Percentiles rank a stretch among this genome's conserved stretches.
phyloP scores from a whole-genome alignment of 2,888 invertebrate genomes.

The Volucella inflata region DNA sequence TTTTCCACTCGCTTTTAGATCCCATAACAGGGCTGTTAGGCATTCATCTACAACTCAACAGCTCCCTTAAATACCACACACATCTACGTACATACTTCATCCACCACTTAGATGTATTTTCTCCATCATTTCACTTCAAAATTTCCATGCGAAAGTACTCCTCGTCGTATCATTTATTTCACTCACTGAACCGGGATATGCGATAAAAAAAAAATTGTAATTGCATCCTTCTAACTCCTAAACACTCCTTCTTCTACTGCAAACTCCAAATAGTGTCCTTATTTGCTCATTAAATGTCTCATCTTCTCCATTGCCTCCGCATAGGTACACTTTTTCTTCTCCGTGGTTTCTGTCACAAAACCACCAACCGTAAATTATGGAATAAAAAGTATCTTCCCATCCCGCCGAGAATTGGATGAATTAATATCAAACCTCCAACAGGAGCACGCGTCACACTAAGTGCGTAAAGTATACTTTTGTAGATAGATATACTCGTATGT shows the following conservation, averaged over 20 bases:
- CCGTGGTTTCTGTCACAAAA: constrained; percentile 12
- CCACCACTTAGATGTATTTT: constrained; percentile 11
- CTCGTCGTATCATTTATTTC: constrained; percentile 55
- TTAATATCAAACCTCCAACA: constrained; percentile 31
- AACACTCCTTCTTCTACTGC: constrained; percentile 8
- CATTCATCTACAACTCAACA: neutral
- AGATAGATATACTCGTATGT: constrained; percentile 41
- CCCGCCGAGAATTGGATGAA: constrained; percentile 36
- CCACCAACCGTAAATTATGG: constrained; percentile 52
- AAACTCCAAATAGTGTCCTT: constrained; percentile 49
- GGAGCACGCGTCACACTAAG: constrained; percentile 49
- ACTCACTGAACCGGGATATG: constrained; percentile 62
- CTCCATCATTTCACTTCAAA: constrained; percentile 53
- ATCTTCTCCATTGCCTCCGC: neutral
- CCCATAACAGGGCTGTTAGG: neutral
- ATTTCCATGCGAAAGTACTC: constrained; percentile 48
- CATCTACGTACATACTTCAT: neutral
- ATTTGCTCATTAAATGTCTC: constrained; percentile 49
- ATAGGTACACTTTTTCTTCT: neutral
- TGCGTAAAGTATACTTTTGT: constrained; percentile 53
- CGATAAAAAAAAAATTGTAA: constrained; percentile 62
- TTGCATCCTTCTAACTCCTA: constrained; percentile 52
- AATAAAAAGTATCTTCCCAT: constrained; percentile 47
- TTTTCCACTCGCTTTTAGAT: constrained; percentile 30
- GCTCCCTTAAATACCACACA: constrained; percentile 5